A percentile compares a stretch with the other conserved stretches of the same genome.
Conservation (phyloP, 2,113 vertebrate species). For the Cebidichthys violaceus region DNA sequence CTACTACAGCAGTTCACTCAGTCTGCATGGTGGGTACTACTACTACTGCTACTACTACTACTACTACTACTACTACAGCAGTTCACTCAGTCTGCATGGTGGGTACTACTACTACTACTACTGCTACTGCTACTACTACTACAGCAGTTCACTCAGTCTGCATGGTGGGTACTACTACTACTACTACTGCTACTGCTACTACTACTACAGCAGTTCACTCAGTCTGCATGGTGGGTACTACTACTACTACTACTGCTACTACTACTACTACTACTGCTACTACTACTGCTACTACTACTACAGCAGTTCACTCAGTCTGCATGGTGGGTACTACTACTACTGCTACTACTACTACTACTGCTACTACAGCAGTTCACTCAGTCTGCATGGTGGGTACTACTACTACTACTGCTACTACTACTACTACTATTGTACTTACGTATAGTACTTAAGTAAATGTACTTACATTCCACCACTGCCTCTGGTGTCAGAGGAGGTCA, state of each 20-base stretch:
- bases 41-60: not conserved
- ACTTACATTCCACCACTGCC: no score
- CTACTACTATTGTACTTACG: no score
- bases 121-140: not conserved
- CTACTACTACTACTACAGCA: conserved; percentile 79
- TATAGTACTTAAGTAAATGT: no score
- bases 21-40: no score
- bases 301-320: no score
- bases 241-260: not conserved
- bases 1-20: no score
- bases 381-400: not conserved
- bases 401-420: no score
- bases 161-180: not conserved
- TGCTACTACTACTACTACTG: not conserved
- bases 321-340: not conserved
- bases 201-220: conserved; percentile 89
- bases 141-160: not conserved
- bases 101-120: not conserved
- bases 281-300: not conserved
- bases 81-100: conserved; percentile 95
- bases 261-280: not conserved
- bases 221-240: conserved; percentile 88
- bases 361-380: not conserved
- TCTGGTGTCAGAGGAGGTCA: no score
- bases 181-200: not conserved